phyloP scores from a whole-genome alignment of 2,113 vertebrate genomes.

The Nycticryphes semicollaris region DNA sequence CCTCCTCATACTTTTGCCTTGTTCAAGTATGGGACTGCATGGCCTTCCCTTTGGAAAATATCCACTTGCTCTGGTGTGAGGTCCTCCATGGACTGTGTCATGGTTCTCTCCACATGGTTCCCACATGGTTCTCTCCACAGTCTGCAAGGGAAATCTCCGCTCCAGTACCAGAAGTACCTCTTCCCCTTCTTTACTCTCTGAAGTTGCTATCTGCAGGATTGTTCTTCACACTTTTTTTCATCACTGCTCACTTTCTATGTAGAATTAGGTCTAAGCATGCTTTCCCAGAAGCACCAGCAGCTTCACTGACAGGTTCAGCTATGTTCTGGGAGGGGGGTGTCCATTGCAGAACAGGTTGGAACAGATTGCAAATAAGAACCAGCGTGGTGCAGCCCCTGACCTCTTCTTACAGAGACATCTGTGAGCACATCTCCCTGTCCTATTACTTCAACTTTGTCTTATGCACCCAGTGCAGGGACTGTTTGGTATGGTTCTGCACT shows the following conservation, averaged over 20 bases:
- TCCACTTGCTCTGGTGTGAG: not conserved
- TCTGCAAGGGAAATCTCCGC: not conserved
- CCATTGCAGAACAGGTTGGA: not conserved
- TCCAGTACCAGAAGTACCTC: not conserved
- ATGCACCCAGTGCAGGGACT: not conserved
- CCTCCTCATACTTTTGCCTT: not conserved
- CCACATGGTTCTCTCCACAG: not conserved
- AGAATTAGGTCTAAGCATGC: not conserved
- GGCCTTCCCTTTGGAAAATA: not conserved
- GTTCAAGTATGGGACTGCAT: not conserved
- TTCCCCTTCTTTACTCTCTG: not conserved
- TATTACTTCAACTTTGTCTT: not conserved
- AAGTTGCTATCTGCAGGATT: not conserved
- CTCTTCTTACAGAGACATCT: not conserved
- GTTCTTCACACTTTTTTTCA: not conserved
- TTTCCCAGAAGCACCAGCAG: not conserved
- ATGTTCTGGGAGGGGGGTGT: not conserved
- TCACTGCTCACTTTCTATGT: not conserved
- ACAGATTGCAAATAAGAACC: not conserved
- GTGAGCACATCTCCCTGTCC: not conserved
- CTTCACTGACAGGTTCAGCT: not conserved
- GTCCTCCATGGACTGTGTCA: not conserved
- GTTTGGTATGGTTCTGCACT: not conserved
- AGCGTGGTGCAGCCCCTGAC: not conserved
- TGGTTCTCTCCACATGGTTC: too few relatives aligned